Percentiles rank a stretch among this genome's conserved stretches.
phyloP scores from a whole-genome alignment of 2,797 vertebrate species.

The Acanthurus leucopareius region DNA sequence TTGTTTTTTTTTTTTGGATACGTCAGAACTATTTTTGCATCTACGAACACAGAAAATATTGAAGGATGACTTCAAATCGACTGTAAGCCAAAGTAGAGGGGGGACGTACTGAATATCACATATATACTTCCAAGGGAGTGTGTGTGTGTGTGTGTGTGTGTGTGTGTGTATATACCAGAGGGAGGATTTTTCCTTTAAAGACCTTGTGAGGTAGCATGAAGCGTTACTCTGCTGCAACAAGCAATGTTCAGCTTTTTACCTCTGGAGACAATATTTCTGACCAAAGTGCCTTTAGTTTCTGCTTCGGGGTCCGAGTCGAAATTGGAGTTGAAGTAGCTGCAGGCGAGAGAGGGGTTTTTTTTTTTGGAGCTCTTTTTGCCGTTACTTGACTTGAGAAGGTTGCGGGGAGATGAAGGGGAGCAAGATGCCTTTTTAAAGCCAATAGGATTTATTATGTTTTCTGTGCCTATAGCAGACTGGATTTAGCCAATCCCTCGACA shows the following conservation, averaged over 20 bases:
- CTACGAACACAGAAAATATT: neutral
- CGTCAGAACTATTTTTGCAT: neutral
- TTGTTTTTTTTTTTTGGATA: neutral
- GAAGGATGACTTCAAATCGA: constrained; percentile 5
- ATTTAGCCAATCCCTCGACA: constrained; percentile 72
- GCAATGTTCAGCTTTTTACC: constrained; percentile 52
- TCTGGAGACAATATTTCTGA: constrained; percentile 58
- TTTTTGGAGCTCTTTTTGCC: constrained; percentile 47
- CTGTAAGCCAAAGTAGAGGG: constrained; percentile 9
- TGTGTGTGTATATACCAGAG: constrained; percentile 44
- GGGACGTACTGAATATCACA: constrained; percentile 14
- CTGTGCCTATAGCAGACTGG: constrained; percentile 65
- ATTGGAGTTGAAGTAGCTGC: constrained; percentile 74
- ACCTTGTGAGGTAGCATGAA: constrained; percentile 45
- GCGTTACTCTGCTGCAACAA: constrained; percentile 39
- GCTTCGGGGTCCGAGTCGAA: constrained; percentile 43
- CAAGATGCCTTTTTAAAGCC: constrained; percentile 67
- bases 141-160: constrained; percentile 4
- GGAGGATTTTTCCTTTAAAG: constrained; percentile 44
- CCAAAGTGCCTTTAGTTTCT: constrained; percentile 57
- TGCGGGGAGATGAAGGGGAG: constrained; percentile 62
- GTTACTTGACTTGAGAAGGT: constrained; percentile 56
- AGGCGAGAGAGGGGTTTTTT: constrained; percentile 38
- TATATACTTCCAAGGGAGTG: constrained; percentile 36
- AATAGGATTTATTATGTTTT: constrained; percentile 73